These are phyloP conservation scores for Colletes latitarsis DNA, from an alignment of 1,140 invertebrate species.

Conservation along the genomic window DNA sequence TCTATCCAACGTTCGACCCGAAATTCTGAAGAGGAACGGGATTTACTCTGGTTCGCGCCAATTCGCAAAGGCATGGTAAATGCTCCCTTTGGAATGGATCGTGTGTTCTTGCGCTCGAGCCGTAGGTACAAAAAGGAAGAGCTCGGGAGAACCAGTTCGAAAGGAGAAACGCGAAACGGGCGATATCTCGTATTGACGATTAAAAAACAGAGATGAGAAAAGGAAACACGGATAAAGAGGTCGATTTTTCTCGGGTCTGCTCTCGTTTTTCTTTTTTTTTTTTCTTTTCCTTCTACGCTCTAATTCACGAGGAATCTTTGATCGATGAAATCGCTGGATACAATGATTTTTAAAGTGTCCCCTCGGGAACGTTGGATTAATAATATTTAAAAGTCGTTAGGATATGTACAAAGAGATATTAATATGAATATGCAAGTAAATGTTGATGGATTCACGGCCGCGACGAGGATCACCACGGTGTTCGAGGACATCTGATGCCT, in stretches of 20 bases:
- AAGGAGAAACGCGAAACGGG: background rate
- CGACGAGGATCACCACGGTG: slow-evolving; percentile 54
- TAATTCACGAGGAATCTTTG: slow-evolving; percentile 37
- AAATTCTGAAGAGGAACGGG: background rate
- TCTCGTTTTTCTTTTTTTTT: background rate
- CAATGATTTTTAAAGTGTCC: slow-evolving; percentile 50
- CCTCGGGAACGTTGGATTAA: slow-evolving; percentile 64
- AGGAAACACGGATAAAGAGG: slow-evolving; percentile 15
- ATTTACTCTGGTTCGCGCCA: background rate
- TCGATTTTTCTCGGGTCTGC: background rate
- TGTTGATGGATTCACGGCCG: slow-evolving; percentile 50
- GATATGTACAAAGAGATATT: slow-evolving; percentile 78
- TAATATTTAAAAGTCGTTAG: slow-evolving; percentile 70
- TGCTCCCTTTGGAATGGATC: slow-evolving; percentile 27
- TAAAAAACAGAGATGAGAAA: slow-evolving; percentile 2
- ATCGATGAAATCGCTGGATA: slow-evolving; percentile 50
- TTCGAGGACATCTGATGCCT: slow-evolving; percentile 14
- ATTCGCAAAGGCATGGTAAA: background rate
- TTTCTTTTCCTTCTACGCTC: slow-evolving; percentile 29
- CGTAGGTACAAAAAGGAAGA: background rate
- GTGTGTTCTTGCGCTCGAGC: background rate
- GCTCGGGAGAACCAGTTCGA: background rate
- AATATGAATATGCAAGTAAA: slow-evolving; percentile 62
- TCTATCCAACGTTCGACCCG: background rate
- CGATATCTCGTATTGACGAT: background rate